Percentiles rank a stretch among this genome's conserved stretches.
phyloP scores from a whole-genome alignment of 1,140 invertebrate genomes.

The Halotydeus destructor region DNA sequence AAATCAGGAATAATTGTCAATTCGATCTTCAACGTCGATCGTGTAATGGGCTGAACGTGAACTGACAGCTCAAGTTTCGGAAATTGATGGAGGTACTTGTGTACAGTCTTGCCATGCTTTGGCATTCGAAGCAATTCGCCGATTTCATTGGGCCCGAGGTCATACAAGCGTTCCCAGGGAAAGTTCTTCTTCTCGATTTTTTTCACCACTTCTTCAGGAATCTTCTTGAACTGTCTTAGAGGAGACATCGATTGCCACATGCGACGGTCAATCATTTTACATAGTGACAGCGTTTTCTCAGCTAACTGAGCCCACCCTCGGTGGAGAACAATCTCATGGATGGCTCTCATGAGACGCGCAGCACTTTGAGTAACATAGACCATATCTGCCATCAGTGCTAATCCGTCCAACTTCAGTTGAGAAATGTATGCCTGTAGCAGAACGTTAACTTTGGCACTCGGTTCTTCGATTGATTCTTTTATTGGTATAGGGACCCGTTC shows the following conservation, averaged over 20 bases:
- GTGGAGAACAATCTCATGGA: slow-evolving; percentile 80
- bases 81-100: slow-evolving; percentile 94
- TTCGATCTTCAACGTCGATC: slow-evolving; percentile 80
- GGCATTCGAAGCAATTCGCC: slow-evolving; percentile 87
- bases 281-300: slow-evolving; percentile 81
- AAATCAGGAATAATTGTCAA: slow-evolving; percentile 97
- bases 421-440: slow-evolving; percentile 95
- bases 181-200: slow-evolving; percentile 97
- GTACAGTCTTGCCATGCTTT: slow-evolving; percentile 88
- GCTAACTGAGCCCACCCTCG: slow-evolving; percentile 92
- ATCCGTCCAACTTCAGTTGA: slow-evolving; percentile 90
- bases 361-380: slow-evolving; percentile 97
- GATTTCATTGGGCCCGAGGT: slow-evolving; percentile 89
- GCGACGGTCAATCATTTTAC: slow-evolving; percentile 94
- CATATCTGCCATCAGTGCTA: slow-evolving; percentile 97
- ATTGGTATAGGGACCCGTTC: slow-evolving; percentile 95
- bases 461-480: slow-evolving; percentile 95
- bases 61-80: slow-evolving; percentile 83
- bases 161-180: slow-evolving; percentile 79
- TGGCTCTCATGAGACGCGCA: slow-evolving; percentile 75
- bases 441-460: slow-evolving; percentile 90
- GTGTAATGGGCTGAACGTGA: slow-evolving; percentile 91
- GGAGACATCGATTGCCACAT: slow-evolving; percentile 98
- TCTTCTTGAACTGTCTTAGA: slow-evolving; percentile 86
- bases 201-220: slow-evolving; percentile 91